Base-by-base conservation (phyloP, 2,797 vertebrate genomes). In the Chelon labrosus region DNA sequence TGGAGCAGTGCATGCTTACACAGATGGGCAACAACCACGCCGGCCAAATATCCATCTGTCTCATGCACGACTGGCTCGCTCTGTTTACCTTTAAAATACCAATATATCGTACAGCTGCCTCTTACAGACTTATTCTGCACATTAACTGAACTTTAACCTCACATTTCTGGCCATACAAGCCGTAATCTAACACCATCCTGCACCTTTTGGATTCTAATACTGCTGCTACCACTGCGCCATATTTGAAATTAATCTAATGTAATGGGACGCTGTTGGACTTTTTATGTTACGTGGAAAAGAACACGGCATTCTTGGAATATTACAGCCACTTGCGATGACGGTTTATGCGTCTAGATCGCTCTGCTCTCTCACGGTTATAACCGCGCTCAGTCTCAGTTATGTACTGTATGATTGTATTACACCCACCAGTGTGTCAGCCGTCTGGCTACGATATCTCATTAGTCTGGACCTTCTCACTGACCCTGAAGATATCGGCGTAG, bases 81-180 rank as follows among this genome's bases (percentile, higher is more conserved):
- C 61, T 78, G 44, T 68, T 85, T 69, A 68, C 73, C 65, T 89
- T 74, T 89, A 70, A 80, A 81, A 83, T 69, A 27, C 22, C 73
- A 77, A 65, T 87, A 78, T 78, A 65, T 83, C 63, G 78, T 54
- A 75, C 53, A 50, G 58, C 72, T 75, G 78, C 27, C 65, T 78
- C 49, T 55, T 67, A n/a, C 52, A 10, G 35, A 64, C 27, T 38
- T 68, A 38, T 19, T 2, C 65, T 55, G 54, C 78, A 75, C 75
- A 88, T 80, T 83, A 60, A 51, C 54, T 84, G 74, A 81, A 70
- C 84, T 85, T 76, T 87, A 75, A 85, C 89, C 80, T 14, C 61
- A 55, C 37, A 53, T 85, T 53, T 85, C 66, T 59, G 70, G 64
- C 50, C 64, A 61, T n/a, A 65, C 4, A 7, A 70, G 60, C 20